Base-by-base conservation (phyloP, 2,797 vertebrate genomes). In the Oceanodroma leucorhoa region DNA sequence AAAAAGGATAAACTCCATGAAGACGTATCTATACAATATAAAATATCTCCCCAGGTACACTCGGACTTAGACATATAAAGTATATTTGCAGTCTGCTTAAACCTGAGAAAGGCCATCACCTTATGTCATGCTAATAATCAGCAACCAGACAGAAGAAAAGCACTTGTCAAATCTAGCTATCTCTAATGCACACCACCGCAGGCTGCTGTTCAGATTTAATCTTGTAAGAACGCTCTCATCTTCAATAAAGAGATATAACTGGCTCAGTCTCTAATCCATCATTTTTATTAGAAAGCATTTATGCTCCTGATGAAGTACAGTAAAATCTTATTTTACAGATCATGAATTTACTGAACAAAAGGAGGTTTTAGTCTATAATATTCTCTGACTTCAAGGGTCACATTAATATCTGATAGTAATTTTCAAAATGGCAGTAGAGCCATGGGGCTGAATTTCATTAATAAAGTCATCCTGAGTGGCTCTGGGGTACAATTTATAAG, bases 281-380 rank as follows among this genome's bases (percentile, higher is more conserved):
- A 78, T 65, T 91, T 95, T 91, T 93, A 81, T 83, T 77, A 85
- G 34, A 65, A 85, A 92, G 41, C 36, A 41, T 76, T 96, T 94
- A 62, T 81, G 54, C 9, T 83, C 6, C 54, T 65, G 53, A 92
- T 76, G 82, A 93, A 61, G 72, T 78, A 65, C 3, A 88, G 57
- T 27, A 85, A 83, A 87, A 87, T 80, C 57, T 85, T 51, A 29
- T 50, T 95, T 80, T 71, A 89, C 51, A 93, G 86, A 78, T 57
- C 81, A 89, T 78, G 46, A 86, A 79, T 79, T 75, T 75, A 76
- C 29, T 53, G 67, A 79, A 43, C 22, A 81, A 57, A 77, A 55
- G 24, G 23, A 53, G 21, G 38, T 38, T 91, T 53, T 36, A 70
- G 62, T 80, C 32, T 60, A 54, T 14, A 57, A 80, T 58, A 60